A percentile compares a stretch with the other conserved stretches of the same genome.
These are phyloP conservation scores for Salarias fasciatus DNA, from an alignment of 2,797 vertebrate species.

Conservation along the genomic window DNA sequence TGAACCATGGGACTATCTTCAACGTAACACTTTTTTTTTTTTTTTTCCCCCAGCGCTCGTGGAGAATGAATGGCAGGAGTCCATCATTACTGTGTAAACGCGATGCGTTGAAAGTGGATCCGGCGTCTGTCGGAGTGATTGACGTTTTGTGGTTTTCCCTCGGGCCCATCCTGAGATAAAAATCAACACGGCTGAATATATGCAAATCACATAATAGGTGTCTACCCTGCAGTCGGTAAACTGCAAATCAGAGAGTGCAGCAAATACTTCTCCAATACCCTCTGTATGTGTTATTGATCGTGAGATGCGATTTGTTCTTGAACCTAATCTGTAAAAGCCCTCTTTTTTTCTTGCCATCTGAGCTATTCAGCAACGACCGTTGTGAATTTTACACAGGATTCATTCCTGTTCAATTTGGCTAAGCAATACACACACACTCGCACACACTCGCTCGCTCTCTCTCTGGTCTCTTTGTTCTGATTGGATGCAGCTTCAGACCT, in stretches of 20 bases:
- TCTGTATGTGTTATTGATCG: not conserved
- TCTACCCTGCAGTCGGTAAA: not conserved
- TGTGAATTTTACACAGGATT: no score
- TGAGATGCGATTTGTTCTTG: no score
- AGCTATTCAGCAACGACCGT: no score
- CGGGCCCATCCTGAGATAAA: slow-evolving; percentile 4
- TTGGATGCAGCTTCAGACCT: slow-evolving; percentile 30
- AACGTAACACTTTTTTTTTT: not conserved
- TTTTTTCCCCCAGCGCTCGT: no score
- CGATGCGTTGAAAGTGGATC: not conserved
- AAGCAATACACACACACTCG: not conserved
- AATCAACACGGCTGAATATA: slow-evolving; percentile 31
- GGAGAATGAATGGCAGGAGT: not conserved
- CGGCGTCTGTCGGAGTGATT: not conserved
- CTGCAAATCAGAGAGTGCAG: no score
- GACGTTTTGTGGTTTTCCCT: slow-evolving; percentile 7
- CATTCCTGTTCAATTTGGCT: slow-evolving; percentile 21
- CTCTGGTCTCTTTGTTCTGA: slow-evolving; percentile 51
- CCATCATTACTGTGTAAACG: not conserved
- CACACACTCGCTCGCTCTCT: not conserved
- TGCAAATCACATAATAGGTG: slow-evolving; percentile 46
- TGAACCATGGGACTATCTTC: not conserved
- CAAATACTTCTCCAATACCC: not conserved
- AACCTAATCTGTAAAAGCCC: no score
- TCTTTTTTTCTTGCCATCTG: no score